A percentile compares a stretch with the other conserved stretches of the same genome.
phyloP scores from a whole-genome alignment of 1,140 invertebrate genomes.

The Eumeta japonica region DNA sequence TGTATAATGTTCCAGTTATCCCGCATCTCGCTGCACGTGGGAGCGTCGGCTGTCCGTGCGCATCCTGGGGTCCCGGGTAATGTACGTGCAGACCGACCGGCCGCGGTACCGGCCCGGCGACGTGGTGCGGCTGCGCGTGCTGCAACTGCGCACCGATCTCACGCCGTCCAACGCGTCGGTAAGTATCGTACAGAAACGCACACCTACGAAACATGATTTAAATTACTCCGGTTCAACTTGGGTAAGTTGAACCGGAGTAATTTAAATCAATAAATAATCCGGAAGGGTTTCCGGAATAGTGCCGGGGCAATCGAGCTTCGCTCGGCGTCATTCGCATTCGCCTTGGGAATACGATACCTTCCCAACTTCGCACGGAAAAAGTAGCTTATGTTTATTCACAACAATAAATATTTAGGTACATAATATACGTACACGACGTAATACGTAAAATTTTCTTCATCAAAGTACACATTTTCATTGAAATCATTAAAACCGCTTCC shows the following conservation, averaged over 20 bases:
- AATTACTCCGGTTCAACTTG: conserved; percentile 24
- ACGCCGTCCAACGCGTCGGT: conserved; percentile 52
- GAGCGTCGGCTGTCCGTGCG: conserved; percentile 43
- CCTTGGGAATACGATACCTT: no score
- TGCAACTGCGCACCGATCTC: conserved; percentile 54
- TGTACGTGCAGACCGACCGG: conserved; percentile 60
- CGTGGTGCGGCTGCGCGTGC: conserved; percentile 54
- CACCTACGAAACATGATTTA: conserved; percentile 20
- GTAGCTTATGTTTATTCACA: no score
- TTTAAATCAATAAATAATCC: conserved; percentile 1
- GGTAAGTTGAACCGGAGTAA: conserved; percentile 1
- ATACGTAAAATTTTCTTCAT: no score
- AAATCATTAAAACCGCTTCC: no score
- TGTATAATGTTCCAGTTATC: conserved; percentile 45
- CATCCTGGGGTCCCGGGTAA: conserved; percentile 47
- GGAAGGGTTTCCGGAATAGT: conserved; percentile 2
- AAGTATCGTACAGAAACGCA: conserved; percentile 23
- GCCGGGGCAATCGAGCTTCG: no score
- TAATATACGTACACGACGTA: no score
- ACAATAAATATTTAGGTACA: no score
- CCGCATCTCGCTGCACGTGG: conserved; percentile 51
- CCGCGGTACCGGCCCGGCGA: conserved; percentile 66
- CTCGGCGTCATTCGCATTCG: no score
- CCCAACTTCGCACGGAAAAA: no score
- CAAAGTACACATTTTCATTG: no score